Percentiles rank a stretch among this genome's conserved stretches.
Evolutionary conservation across 1,140 invertebrate species (phyloP).

Genomic region (Drosophila lowei): DNA sequence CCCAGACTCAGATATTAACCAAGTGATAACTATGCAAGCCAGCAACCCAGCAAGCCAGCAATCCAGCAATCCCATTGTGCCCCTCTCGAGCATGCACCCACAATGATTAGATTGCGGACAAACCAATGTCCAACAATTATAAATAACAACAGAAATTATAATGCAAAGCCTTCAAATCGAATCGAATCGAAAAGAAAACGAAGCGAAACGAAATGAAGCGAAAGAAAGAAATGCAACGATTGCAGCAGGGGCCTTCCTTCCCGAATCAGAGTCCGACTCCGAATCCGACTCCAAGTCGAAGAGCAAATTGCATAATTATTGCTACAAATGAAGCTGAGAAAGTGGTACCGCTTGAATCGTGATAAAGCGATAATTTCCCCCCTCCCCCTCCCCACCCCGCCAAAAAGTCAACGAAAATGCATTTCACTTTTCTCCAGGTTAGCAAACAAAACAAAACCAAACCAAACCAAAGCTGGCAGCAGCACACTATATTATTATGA

Average conservation of each 20-base stretch:
- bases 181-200: slow-evolving; percentile 17
- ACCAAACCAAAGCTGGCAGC: slow-evolving; percentile 32
- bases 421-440: slow-evolving; percentile 70
- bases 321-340: slow-evolving; percentile 79
- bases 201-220: background rate
- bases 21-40: slow-evolving; percentile 60
- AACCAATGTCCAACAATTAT: slow-evolving; percentile 47
- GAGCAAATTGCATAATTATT: slow-evolving; percentile 81
- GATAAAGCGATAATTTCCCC: slow-evolving; percentile 78
- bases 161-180: slow-evolving; percentile 51
- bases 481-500: slow-evolving; percentile 52
- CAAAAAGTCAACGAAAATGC: slow-evolving; percentile 53
- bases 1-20: slow-evolving; percentile 27
- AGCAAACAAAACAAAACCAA: slow-evolving; percentile 64
- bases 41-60: slow-evolving; percentile 22
- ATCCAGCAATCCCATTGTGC: slow-evolving; percentile 28
- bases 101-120: slow-evolving; percentile 17
- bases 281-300: slow-evolving; percentile 3
- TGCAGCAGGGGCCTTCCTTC: slow-evolving; percentile 31
- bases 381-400: slow-evolving; percentile 5
- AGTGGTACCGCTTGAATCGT: slow-evolving; percentile 80
- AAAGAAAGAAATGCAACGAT: slow-evolving; percentile 58
- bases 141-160: slow-evolving; percentile 62
- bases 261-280: slow-evolving; percentile 5
- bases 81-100: slow-evolving; percentile 47